Evolutionary conservation across 2,113 vertebrate species (phyloP).

Genomic region (Trematomus loennbergii): DNA sequence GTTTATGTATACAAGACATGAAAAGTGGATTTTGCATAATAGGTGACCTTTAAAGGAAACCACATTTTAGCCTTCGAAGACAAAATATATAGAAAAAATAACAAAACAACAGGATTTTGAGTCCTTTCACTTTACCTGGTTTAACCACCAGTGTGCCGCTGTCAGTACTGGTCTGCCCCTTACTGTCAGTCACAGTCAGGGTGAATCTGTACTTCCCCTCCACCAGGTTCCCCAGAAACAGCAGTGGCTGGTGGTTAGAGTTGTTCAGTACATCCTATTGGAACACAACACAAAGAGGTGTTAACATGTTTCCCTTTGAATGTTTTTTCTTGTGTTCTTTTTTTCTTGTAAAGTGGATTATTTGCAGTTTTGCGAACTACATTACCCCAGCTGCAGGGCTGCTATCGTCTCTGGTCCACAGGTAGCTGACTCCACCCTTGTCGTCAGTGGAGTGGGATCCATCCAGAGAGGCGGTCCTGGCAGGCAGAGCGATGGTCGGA

Average conservation of each 20-base stretch:
- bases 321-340: neutral
- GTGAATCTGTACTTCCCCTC: slow-evolving; percentile 94
- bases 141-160: slow-evolving; percentile 91
- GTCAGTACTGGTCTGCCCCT: slow-evolving; percentile 91
- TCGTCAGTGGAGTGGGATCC: slow-evolving; percentile 94
- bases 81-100: neutral
- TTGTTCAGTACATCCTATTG: slow-evolving; percentile 94
- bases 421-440: slow-evolving; percentile 90
- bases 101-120: neutral
- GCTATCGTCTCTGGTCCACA: slow-evolving; percentile 92
- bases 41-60: too few species aligned
- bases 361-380: neutral
- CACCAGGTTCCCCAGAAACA: slow-evolving; percentile 95
- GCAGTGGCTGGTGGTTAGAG: slow-evolving; percentile 94
- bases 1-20: too few species aligned
- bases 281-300: neutral
- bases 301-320: neutral
- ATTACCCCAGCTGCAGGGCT: slow-evolving; percentile 96
- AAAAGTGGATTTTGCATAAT: too few species aligned
- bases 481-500: slow-evolving; percentile 88
- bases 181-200: slow-evolving; percentile 93
- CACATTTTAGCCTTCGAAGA: neutral
- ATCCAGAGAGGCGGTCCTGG: slow-evolving; percentile 88
- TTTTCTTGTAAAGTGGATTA: neutral
- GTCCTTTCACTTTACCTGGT: slow-evolving; percentile 81